These are phyloP conservation scores for Andrena trimmerana DNA, from an alignment of 2,888 invertebrate genomes.

Conservation along the genomic window DNA sequence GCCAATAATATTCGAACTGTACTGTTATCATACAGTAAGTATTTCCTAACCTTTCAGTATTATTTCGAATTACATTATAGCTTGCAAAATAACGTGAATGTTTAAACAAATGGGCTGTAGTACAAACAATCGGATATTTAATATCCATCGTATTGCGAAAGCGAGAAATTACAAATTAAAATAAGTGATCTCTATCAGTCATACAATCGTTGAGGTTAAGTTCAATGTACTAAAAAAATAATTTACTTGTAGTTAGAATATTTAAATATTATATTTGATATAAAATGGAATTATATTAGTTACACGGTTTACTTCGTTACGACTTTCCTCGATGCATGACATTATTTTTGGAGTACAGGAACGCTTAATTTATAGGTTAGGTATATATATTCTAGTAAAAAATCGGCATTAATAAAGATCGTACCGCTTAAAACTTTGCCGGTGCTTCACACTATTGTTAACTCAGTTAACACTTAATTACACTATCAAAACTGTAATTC, in stretches of 20 bases:
- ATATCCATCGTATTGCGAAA: not conserved
- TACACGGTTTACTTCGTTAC: not conserved
- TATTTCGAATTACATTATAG: not conserved
- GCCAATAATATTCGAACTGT: not conserved
- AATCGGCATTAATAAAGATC: not conserved
- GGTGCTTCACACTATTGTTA: not conserved
- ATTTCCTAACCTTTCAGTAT: constrained; percentile 13
- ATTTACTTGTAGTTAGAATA: not conserved
- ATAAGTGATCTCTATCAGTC: constrained; percentile 5
- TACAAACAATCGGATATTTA: not conserved
- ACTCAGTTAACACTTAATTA: not conserved
- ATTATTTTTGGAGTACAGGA: not conserved
- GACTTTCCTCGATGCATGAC: not conserved
- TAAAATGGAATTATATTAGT: not conserved
- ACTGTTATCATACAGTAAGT: not conserved
- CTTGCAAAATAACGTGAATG: not conserved
- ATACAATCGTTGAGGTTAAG: constrained; percentile 27
- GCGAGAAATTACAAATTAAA: not conserved
- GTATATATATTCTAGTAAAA: not conserved
- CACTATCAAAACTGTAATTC: not conserved
- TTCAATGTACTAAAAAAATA: not conserved
- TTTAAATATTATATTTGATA: not conserved
- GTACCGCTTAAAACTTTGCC: not conserved
- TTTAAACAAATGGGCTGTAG: not conserved
- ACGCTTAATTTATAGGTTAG: constrained; percentile 40